These are phyloP conservation scores for Hippolais icterina DNA, from an alignment of 2,113 vertebrate species.

Conservation along the genomic window DNA sequence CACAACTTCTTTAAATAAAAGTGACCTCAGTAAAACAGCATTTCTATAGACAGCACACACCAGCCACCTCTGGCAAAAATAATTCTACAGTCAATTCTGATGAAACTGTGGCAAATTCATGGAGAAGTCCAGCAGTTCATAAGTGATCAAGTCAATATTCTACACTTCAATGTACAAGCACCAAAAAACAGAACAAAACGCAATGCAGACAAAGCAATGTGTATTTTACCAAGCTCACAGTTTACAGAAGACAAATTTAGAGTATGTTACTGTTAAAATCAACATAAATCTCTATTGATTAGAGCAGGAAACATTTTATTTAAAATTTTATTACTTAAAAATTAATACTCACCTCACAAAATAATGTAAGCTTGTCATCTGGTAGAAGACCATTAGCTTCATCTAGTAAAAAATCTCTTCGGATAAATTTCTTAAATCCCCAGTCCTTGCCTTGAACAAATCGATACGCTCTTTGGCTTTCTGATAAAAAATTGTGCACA, in stretches of 20 bases:
- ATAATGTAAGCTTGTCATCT: conserved; percentile 96
- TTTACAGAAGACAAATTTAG: not conserved
- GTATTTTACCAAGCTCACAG: not conserved
- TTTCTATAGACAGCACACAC: not conserved
- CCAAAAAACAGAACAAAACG: not conserved
- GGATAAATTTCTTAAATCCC: conserved; percentile 99
- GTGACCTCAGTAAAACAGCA: not conserved
- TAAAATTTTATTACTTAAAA: not conserved
- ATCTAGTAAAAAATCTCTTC: conserved; percentile 97
- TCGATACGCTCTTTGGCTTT: conserved; percentile 99
- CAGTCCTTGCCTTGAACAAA: conserved; percentile 99
- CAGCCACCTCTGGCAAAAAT: not conserved
- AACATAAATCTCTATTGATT: not conserved
- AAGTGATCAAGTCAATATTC: not conserved
- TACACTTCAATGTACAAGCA: not conserved
- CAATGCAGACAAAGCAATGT: not conserved
- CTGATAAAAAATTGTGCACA: conserved; percentile 67
- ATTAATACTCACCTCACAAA: conserved; percentile 88
- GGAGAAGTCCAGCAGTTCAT: not conserved
- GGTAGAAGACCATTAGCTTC: conserved; percentile 97
- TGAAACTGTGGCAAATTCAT: not conserved
- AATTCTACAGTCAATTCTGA: not conserved
- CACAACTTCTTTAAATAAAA: not conserved
- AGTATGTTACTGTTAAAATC: not conserved
- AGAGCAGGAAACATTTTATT: not conserved